These are phyloP conservation scores for Bostrychus sinensis DNA, from an alignment of 2,113 vertebrate genomes.

Conservation along the genomic window DNA sequence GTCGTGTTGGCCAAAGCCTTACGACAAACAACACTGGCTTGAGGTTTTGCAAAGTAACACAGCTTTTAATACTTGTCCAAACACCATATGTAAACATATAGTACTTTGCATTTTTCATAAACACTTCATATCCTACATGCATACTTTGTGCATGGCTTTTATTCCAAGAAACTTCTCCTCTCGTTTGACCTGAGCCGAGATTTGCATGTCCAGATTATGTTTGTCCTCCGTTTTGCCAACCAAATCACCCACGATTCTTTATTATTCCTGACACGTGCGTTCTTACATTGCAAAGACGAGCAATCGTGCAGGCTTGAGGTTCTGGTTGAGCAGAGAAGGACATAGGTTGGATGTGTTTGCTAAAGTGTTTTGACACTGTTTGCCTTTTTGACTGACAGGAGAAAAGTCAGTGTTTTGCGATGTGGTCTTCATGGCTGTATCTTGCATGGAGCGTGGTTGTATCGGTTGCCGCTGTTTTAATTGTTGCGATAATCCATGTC, in stretches of 20 bases:
- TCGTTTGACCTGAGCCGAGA: conserved; percentile 18
- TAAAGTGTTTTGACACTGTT: conserved; percentile 11
- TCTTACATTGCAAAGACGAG: conserved; percentile 3
- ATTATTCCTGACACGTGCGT: conserved; percentile 18
- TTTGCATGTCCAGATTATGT: conserved; percentile 71
- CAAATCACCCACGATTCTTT: conserved; percentile 66
- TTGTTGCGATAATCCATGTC: conserved; percentile 54
- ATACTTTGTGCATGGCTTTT: conserved; percentile 17
- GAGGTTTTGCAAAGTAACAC: not conserved
- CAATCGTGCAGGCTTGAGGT: conserved; percentile 6
- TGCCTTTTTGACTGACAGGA: not conserved
- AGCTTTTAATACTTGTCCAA: not conserved
- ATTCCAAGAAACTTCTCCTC: not conserved
- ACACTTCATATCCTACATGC: not conserved
- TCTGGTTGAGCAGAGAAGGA: conserved; percentile 3
- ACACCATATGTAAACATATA: not conserved
- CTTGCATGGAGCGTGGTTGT: conserved; percentile 58
- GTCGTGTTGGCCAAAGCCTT: not conserved
- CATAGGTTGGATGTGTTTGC: conserved; percentile 4
- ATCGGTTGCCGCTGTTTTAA: conserved; percentile 52
- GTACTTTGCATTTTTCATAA: not conserved
- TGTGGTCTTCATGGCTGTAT: conserved; percentile 62
- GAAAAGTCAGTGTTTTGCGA: conserved; percentile 10
- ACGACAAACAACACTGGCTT: not conserved
- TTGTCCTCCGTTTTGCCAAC: conserved; percentile 65